phyloP scores from a whole-genome alignment of 2,113 vertebrate species.

The Ageneiosus marmoratus region DNA sequence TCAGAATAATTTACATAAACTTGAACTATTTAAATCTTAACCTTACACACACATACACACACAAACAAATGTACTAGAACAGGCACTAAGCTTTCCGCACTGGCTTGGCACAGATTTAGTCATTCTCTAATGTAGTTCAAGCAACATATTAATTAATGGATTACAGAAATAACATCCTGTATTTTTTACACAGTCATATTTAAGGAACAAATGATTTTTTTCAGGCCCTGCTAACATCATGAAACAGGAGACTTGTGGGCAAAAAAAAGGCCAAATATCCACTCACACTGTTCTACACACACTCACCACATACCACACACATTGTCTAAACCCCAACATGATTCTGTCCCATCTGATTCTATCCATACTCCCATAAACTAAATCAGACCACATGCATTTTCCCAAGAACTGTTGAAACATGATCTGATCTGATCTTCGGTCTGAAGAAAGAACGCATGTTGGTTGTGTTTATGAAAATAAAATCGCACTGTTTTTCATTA shows the following conservation, averaged over 20 bases:
- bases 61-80: not conserved
- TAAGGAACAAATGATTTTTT: not conserved
- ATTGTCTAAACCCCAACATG: not conserved
- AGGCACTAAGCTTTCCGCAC: not conserved
- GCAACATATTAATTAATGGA: not conserved
- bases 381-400: not conserved
- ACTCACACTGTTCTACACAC: not conserved
- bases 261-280: not conserved
- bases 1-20: too few species aligned
- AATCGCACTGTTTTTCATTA: constrained; percentile 8
- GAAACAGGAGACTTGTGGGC: constrained; percentile 5
- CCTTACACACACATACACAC: not conserved
- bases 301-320: constrained; percentile 3
- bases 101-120: not conserved
- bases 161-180: constrained; percentile 3
- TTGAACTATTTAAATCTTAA: too few species aligned
- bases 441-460: not conserved
- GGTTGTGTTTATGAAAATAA: constrained; percentile 5
- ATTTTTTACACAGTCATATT: not conserved
- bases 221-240: not conserved
- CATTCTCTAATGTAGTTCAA: not conserved
- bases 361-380: not conserved
- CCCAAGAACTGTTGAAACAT: not conserved
- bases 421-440: constrained; percentile 5
- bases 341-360: constrained; percentile 7